Evolutionary conservation across 2,888 invertebrate genomes (phyloP).

Genomic region (Stenodera caucasica): DNA sequence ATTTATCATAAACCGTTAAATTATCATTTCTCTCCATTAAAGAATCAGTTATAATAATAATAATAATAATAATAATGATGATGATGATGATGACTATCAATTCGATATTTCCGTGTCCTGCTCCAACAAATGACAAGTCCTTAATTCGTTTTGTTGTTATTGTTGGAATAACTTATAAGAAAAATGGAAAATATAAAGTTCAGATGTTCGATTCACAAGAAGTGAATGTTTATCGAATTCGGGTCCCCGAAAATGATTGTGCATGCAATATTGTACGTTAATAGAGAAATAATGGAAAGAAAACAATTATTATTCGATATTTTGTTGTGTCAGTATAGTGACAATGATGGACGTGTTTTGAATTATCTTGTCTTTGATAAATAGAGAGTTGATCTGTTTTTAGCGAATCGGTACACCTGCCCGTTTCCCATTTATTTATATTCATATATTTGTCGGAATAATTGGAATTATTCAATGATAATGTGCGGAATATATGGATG

Average conservation of each 20-base stretch:
- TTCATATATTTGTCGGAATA: too few relatives aligned
- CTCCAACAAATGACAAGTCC: not conserved
- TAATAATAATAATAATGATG: not conserved
- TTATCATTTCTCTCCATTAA: too few relatives aligned
- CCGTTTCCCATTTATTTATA: slow-evolving; percentile 38
- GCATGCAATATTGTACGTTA: slow-evolving; percentile 42
- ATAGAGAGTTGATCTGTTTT: slow-evolving; percentile 43
- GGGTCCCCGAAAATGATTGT: slow-evolving; percentile 27
- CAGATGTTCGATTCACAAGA: slow-evolving; percentile 30
- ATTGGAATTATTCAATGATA: too few relatives aligned
- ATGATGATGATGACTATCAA: not conserved
- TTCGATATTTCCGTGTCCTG: not conserved
- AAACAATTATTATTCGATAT: slow-evolving; percentile 52
- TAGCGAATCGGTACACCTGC: slow-evolving; percentile 43
- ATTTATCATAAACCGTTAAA: slow-evolving; percentile 3
- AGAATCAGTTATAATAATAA: too few relatives aligned
- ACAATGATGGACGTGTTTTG: slow-evolving; percentile 52
- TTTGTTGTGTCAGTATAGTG: slow-evolving; percentile 46
- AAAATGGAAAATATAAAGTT: not conserved
- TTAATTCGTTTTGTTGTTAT: not conserved
- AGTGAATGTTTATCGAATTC: slow-evolving; percentile 40
- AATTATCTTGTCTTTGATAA: slow-evolving; percentile 47
- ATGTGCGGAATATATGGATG: too few relatives aligned
- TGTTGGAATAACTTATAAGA: not conserved
- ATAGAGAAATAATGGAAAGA: slow-evolving; percentile 49